Conservation (phyloP, 2,113 vertebrate genomes). For the Apeltes quadracus region DNA sequence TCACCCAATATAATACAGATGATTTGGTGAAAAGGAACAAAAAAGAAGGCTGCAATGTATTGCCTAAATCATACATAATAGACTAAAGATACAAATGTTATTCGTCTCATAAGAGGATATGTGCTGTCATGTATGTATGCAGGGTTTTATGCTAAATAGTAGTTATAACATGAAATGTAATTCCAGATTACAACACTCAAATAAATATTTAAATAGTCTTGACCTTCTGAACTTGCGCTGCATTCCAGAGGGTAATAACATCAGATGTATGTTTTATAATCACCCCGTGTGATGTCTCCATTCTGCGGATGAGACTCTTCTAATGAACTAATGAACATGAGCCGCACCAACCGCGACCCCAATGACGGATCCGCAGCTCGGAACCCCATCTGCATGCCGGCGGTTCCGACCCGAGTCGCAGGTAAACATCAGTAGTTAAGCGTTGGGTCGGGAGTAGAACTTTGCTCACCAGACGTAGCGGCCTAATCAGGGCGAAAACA, state of each 20-base stretch:
- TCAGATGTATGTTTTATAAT: neutral
- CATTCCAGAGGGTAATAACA: neutral
- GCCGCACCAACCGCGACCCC: too few relatives aligned
- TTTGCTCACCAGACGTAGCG: too few relatives aligned
- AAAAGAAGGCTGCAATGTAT: neutral
- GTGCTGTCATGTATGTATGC: too few relatives aligned
- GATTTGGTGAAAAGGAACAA: neutral
- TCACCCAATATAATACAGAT: neutral
- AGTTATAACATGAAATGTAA: neutral
- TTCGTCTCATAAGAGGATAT: neutral
- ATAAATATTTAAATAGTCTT: neutral
- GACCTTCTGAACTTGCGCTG: neutral
- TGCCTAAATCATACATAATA: neutral
- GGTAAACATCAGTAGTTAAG: too few relatives aligned
- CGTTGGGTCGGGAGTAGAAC: too few relatives aligned
- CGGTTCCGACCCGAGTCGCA: too few relatives aligned
- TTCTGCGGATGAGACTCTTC: too few relatives aligned
- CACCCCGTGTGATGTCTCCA: neutral
- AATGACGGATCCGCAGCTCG: too few relatives aligned
- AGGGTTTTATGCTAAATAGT: too few relatives aligned
- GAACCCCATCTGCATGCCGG: too few relatives aligned
- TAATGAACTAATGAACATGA: too few relatives aligned
- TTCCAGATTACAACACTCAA: neutral
- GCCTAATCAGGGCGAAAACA: conserved; percentile 61
- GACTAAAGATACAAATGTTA: neutral